A percentile compares a stretch with the other conserved stretches of the same genome.
These are phyloP conservation scores for Mesoclemmys tuberculata DNA, from an alignment of 2,113 vertebrate species.

Conservation along the genomic window DNA sequence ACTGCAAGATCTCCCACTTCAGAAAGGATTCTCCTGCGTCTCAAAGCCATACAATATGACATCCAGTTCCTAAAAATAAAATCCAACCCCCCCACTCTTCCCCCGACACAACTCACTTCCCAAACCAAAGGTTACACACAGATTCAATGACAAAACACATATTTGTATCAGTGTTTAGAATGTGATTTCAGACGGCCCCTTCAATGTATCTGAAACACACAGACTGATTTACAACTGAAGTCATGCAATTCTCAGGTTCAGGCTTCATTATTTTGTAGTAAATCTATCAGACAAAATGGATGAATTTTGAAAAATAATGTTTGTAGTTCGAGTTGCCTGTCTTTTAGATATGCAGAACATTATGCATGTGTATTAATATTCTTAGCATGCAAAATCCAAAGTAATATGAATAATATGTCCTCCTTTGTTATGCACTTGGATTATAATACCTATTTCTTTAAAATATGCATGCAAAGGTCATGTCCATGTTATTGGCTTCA, in stretches of 20 bases:
- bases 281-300: not conserved
- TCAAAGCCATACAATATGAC: not conserved
- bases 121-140: not conserved
- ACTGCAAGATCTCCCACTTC: not conserved
- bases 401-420: not conserved
- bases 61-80: accelerated
- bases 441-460: not conserved
- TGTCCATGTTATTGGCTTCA: not conserved
- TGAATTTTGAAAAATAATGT: not conserved
- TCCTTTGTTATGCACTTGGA: not conserved
- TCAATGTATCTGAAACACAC: not conserved
- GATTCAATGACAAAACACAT: not conserved
- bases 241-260: not conserved
- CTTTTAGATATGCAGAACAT: not conserved
- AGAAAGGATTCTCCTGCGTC: not conserved
- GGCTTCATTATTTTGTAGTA: not conserved
- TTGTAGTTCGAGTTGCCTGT: not conserved
- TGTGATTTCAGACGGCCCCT: not conserved
- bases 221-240: not conserved
- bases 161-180: not conserved
- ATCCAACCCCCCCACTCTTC: not conserved
- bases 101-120: not conserved
- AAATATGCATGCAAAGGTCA: not conserved
- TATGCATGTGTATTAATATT: not conserved
- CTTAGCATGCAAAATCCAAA: conserved; percentile 1